phyloP scores from a whole-genome alignment of 2,113 vertebrate genomes.

The Otolemur garnettii region DNA sequence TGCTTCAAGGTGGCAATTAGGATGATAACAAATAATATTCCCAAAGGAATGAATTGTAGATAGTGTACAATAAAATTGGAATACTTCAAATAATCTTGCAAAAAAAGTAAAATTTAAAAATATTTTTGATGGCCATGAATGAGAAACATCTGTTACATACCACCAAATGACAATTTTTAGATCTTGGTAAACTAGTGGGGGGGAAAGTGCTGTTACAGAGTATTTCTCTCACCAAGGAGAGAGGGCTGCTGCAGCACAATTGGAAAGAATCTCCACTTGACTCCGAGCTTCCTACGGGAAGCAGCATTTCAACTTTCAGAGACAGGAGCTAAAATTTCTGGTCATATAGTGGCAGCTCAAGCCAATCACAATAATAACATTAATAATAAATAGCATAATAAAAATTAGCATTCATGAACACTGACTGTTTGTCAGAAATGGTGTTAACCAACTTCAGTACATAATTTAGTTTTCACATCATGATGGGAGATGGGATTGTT shows the following conservation, averaged over 20 bases:
- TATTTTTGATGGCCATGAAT: slow-evolving; percentile 27
- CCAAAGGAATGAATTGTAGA: background rate
- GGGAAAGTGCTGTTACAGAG: background rate
- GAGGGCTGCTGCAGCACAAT: accelerated
- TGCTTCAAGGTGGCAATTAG: slow-evolving; percentile 66
- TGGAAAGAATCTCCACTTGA: background rate
- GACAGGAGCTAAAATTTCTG: background rate
- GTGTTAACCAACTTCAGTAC: background rate
- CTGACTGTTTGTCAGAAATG: background rate
- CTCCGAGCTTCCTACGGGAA: background rate
- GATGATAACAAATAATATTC: background rate
- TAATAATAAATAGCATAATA: background rate
- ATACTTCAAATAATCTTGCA: slow-evolving; percentile 55
- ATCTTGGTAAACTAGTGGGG: background rate
- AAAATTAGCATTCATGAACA: background rate
- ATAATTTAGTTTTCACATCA: slow-evolving; percentile 1
- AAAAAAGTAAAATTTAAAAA: background rate
- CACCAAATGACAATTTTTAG: background rate
- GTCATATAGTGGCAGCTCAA: background rate
- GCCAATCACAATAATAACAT: background rate
- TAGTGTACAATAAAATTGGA: slow-evolving; percentile 34
- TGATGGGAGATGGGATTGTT: background rate
- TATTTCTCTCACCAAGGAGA: background rate
- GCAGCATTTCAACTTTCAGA: background rate
- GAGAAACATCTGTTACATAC: background rate